Conservation (phyloP, 2,797 vertebrate genomes). For the Otolemur crassicaudatus region DNA sequence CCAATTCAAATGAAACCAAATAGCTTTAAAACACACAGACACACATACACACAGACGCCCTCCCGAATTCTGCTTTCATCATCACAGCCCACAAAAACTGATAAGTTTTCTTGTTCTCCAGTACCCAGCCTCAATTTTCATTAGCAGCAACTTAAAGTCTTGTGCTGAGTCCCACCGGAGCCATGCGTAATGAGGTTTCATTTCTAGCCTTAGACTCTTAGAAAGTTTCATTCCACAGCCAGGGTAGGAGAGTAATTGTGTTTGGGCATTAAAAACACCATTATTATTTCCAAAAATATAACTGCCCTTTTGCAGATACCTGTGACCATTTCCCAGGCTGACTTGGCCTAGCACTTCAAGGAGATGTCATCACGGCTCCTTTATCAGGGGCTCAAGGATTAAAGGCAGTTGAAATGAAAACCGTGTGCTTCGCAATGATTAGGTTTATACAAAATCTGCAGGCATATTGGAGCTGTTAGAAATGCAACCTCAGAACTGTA, state of each 20-base stretch:
- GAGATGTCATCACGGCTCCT: constrained; percentile 67
- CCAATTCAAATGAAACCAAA: neutral
- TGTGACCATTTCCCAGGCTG: neutral
- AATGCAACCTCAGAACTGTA: constrained; percentile 71
- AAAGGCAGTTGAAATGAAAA: constrained; percentile 80
- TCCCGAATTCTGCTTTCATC: neutral
- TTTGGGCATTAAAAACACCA: neutral
- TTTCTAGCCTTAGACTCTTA: neutral
- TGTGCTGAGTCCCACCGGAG: neutral
- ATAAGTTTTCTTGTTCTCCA: neutral
- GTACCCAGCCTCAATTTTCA: neutral
- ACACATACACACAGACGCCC: neutral
- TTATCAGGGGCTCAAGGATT: constrained; percentile 66
- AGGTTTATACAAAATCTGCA: constrained; percentile 69
- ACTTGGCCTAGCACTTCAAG: constrained; percentile 2
- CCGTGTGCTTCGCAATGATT: constrained; percentile 72
- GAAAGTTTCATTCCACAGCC: neutral
- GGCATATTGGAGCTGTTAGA: constrained; percentile 78
- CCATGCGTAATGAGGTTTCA: neutral
- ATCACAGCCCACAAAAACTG: neutral
- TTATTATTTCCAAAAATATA: neutral
- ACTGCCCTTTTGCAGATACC: neutral
- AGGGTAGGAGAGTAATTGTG: neutral
- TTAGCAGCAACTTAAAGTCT: neutral
- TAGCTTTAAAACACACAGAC: neutral